Base-by-base conservation (phyloP, 2,888 invertebrate species). In the Plebejus melissa region DNA sequence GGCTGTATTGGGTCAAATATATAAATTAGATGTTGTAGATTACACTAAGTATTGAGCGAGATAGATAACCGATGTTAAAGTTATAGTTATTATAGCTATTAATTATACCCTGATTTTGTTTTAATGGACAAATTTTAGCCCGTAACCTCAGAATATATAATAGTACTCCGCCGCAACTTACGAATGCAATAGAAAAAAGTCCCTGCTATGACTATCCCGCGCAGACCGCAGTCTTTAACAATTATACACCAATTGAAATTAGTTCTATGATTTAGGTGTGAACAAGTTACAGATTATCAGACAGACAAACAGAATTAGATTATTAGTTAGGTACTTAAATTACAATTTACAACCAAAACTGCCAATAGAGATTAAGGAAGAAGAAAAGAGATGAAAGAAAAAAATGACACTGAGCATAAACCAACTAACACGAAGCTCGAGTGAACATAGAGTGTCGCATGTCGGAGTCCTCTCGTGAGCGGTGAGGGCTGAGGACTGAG, bases 1-100 rank as follows among this genome's bases (percentile, higher is more conserved):
- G 65, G 65, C 32, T 65, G 65, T 65, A 36, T 65, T 65, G 65
- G 65, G 65, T 36, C 65, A 65, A 65, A 65, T 65, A 13, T 65
- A 65, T 65, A 65, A 65, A 65, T 65, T 65, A 65, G 65, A 65
- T 65, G 13, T 13, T 6, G 16, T 22, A 65, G 65, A 65, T 65
- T 32, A 65, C 65, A 32, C 65, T 65, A 65, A 65, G 16, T 65
- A 36, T 16, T 16, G 32, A 13, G 32, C 4, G 65, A 36, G 32
- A 65, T 65, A 32, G 65, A 32, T 22, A 28, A 54, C 54, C 60
- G 28, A 28, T 65, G 7, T 4, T 13, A 32, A 13, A 16, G 32
- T 32, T 13, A 28, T 60, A 54, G 2, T 9, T 3, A 6, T 57
- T 57, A 57, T n/a, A 7, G 36, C 32, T 32, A 36, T 36, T 36